Conservation (phyloP, 2,888 invertebrate genomes). For the Chymomyza amoena region DNA sequence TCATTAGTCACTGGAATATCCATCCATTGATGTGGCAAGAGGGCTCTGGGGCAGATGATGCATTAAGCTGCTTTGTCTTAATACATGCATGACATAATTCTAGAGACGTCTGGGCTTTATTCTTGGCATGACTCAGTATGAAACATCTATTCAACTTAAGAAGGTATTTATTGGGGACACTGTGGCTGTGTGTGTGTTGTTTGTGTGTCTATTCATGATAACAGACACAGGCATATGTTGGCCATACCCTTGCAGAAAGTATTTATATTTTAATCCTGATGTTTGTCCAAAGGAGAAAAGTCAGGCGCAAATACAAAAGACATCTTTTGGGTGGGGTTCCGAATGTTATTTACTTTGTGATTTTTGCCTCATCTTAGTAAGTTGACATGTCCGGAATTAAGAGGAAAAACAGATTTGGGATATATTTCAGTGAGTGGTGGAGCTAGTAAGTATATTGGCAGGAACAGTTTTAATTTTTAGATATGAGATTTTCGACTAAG, state of each 20-base stretch:
- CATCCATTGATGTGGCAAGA: neutral
- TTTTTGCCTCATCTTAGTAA: too few relatives aligned
- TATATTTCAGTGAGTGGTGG: too few relatives aligned
- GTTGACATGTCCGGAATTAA: too few relatives aligned
- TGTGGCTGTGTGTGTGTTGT: neutral
- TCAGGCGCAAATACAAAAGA: too few relatives aligned
- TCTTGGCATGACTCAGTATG: neutral
- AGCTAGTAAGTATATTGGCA: too few relatives aligned
- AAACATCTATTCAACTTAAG: neutral
- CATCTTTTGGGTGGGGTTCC: too few relatives aligned
- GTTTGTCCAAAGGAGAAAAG: too few relatives aligned
- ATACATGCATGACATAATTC: neutral
- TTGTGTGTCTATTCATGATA: neutral
- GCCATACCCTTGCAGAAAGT: neutral
- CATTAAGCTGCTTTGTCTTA: neutral
- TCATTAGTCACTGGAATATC: constrained; percentile 5
- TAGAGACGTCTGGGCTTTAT: neutral
- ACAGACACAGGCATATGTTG: neutral
- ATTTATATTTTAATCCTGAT: neutral
- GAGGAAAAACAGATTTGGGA: too few relatives aligned
- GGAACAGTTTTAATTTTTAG: too few relatives aligned
- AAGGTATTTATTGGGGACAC: neutral
- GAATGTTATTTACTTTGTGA: too few relatives aligned
- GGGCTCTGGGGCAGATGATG: neutral
- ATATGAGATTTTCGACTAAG: too few relatives aligned